Conservation (phyloP, 2,113 vertebrate species). For the Cochlearius cochlearius region DNA sequence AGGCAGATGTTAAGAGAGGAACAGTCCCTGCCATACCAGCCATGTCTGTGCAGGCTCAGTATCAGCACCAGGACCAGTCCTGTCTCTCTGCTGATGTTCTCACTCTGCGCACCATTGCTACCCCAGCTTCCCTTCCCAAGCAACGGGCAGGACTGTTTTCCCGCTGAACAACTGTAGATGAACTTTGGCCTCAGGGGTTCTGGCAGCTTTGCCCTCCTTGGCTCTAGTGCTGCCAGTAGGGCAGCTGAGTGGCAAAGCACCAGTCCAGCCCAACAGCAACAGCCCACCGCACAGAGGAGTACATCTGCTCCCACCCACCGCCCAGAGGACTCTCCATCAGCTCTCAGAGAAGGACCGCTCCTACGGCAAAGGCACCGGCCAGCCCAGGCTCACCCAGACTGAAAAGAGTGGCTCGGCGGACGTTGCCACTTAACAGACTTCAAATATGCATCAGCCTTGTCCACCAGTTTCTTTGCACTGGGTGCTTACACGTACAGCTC, state of each 20-base stretch:
- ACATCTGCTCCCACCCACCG: neutral
- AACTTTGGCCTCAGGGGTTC: neutral
- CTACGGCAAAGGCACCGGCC: rapidly evolving
- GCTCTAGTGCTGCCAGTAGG: neutral
- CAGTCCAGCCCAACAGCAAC: rapidly evolving
- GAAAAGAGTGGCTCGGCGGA: rapidly evolving
- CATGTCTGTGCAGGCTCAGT: neutral
- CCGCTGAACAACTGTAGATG: neutral
- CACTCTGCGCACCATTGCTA: rapidly evolving
- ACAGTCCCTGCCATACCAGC: neutral
- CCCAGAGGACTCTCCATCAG: rapidly evolving
- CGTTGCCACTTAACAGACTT: rapidly evolving
- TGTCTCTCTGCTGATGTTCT: neutral
- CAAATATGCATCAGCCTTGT: rapidly evolving
- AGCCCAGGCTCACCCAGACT: neutral
- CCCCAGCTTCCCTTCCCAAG: neutral
- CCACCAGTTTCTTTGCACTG: rapidly evolving
- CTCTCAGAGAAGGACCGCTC: neutral
- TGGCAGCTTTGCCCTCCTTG: neutral
- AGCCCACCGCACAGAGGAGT: rapidly evolving
- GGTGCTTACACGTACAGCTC: rapidly evolving
- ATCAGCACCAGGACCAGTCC: neutral
- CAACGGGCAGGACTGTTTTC: neutral
- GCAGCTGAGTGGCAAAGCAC: neutral
- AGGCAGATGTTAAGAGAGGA: neutral